Evolutionary conservation across 2,797 vertebrate genomes (phyloP).

Genomic region (Danio kyathit): DNA sequence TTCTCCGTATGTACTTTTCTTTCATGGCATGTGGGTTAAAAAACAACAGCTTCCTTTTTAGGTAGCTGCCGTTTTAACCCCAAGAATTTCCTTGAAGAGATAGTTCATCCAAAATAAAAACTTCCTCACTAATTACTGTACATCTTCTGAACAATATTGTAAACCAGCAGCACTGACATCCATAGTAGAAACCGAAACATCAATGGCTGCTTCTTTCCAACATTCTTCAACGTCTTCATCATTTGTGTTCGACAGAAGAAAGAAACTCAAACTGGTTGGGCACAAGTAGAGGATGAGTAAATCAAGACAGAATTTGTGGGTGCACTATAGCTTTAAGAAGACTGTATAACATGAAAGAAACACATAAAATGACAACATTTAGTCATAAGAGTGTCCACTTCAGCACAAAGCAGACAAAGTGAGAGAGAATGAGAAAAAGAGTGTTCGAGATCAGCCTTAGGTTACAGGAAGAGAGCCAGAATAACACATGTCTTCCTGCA

Average conservation of each 20-base stretch:
- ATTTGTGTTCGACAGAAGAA: no score
- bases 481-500: conserved; percentile 63
- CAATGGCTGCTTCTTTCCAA: no score
- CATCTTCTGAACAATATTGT: no score
- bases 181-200: no score
- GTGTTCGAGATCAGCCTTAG: conserved; percentile 45
- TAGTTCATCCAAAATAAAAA: no score
- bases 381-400: conserved; percentile 44
- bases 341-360: conserved; percentile 24
- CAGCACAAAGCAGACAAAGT: conserved; percentile 46
- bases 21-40: background rate
- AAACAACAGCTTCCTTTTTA: background rate
- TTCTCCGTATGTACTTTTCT: background rate
- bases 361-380: conserved; percentile 25
- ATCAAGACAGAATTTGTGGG: no score
- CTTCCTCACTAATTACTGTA: no score
- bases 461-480: conserved; percentile 59
- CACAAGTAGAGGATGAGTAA: no score
- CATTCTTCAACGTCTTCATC: no score
- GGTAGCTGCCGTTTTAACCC: background rate
- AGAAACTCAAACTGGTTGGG: no score
- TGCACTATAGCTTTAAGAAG: background rate
- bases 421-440: conserved; percentile 40
- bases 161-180: no score
- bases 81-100: background rate